Percentiles rank a stretch among this genome's conserved stretches.
Evolutionary conservation across 2,797 vertebrate genomes (phyloP).

Genomic region (Pygocentrus nattereri): DNA sequence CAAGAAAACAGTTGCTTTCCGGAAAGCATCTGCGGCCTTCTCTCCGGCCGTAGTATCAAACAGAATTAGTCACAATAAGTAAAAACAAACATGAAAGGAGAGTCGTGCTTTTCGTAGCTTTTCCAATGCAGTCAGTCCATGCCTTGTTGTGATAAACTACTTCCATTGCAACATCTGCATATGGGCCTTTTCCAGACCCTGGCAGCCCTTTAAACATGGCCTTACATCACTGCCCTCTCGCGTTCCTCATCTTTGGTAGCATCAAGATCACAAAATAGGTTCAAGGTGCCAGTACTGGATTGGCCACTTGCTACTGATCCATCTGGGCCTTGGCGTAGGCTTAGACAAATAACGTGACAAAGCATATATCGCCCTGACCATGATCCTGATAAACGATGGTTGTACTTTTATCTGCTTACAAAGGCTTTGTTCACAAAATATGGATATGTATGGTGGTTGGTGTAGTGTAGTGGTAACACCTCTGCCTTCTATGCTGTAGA

Average conservation of each 20-base stretch:
- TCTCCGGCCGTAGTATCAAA: conserved; percentile 21
- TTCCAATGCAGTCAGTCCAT: conserved; percentile 44
- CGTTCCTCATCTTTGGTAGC: conserved; percentile 29
- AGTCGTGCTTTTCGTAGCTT: conserved; percentile 31
- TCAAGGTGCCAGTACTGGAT: conserved; percentile 32
- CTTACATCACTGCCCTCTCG: conserved; percentile 37
- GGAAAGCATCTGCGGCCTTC: conserved; percentile 45
- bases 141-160: conserved; percentile 45
- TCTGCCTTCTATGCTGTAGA: no score
- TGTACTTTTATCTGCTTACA: background rate
- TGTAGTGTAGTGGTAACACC: no score
- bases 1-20: conserved; percentile 30
- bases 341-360: background rate
- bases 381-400: background rate
- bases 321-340: background rate
- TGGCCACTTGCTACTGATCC: background rate
- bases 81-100: conserved; percentile 49
- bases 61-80: conserved; percentile 46
- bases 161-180: conserved; percentile 52
- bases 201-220: conserved; percentile 42
- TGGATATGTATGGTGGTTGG: no score
- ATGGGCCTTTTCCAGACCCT: conserved; percentile 47
- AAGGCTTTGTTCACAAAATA: no score
- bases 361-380: background rate
- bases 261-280: conserved; percentile 37